Percentiles rank a stretch among this genome's conserved stretches.
phyloP scores from a whole-genome alignment of 2,888 invertebrate species.

The Lycocerus yunnanus region DNA sequence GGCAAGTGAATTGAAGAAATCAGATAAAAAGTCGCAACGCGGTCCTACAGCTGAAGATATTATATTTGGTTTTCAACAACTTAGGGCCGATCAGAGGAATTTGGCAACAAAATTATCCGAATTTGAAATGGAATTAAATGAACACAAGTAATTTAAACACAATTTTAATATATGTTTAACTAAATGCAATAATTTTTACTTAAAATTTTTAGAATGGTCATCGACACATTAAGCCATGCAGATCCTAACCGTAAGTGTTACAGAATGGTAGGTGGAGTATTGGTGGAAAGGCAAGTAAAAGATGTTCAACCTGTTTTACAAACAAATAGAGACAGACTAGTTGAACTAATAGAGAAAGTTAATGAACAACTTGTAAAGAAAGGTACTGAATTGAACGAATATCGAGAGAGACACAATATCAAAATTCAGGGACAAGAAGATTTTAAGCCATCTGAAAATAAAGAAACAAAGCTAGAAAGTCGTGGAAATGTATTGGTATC shows the following conservation, averaged over 20 bases:
- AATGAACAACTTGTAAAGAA: constrained; percentile 83
- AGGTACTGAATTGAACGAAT: constrained; percentile 89
- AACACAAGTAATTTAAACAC: constrained; percentile 79
- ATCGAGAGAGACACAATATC: constrained; percentile 88
- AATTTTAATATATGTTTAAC: neutral
- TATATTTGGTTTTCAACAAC: constrained; percentile 81
- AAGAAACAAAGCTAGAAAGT: constrained; percentile 40
- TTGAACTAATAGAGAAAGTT: constrained; percentile 76
- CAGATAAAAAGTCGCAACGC: constrained; percentile 55
- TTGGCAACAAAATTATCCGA: constrained; percentile 88
- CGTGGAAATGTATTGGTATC: constrained; percentile 56
- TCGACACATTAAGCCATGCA: constrained; percentile 87
- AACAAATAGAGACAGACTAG: constrained; percentile 79
- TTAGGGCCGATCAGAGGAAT: constrained; percentile 86
- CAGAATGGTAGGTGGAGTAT: constrained; percentile 90
- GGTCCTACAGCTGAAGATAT: constrained; percentile 75
- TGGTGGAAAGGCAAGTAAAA: constrained; percentile 90
- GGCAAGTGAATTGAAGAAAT: constrained; percentile 52
- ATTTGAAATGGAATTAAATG: constrained; percentile 91
- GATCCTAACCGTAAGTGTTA: constrained; percentile 87
- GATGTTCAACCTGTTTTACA: constrained; percentile 86
- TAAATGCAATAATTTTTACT: neutral
- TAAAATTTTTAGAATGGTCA: constrained; percentile 78
- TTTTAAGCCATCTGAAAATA: constrained; percentile 38
- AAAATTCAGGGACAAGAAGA: constrained; percentile 76